Base-by-base conservation (phyloP, 1,140 invertebrate species). In the Ruditapes philippinarum region DNA sequence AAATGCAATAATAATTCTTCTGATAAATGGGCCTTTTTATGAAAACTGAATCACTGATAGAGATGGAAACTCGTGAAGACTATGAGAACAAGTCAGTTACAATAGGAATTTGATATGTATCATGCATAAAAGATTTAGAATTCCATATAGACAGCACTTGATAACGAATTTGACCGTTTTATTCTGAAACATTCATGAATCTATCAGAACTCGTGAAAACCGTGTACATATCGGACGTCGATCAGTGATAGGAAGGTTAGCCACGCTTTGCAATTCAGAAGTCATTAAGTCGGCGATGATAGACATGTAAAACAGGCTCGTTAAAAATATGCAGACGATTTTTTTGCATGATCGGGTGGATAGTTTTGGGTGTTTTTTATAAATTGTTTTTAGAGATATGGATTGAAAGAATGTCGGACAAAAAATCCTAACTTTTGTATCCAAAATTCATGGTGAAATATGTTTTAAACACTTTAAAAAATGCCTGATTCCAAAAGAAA, bases 81-180 rank as follows among this genome's bases (percentile, higher is more conserved):
- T n/a, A n/a, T n/a, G n/a, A n/a, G n/a, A n/a, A n/a, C n/a, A n/a
- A n/a, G n/a, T n/a, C n/a, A n/a, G 5, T 45, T 7, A 45, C 42
- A 45, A 45, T 45, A 45, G 14, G 42, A 45, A 45, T 45, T 45
- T 14, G 42, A 14, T 45, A 45, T 45, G 42, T 7, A 80, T 7
- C 14, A 0, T 42, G 17, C 36, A 70, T 60, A 14, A 38, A 22
- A 57, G 28, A 60, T 40, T 22, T 38, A 22, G 40, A 80, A 57
- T 80, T 62, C 40, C 40, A 49, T 22, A n/a, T 33, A 11, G 74
- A 28, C 28, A 38, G 38, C 12, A 9, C 19, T 25, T 81, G 54
- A 60, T 81, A 60, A 81, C 45, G 54, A 49, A 54, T 51, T 45
- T 84, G 82, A 84, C 65, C 82, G 49, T 70, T 84, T 84, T 74